These are phyloP conservation scores for Rhabditophanes sp. DNA, from an alignment of 2,888 invertebrate species.

Conservation along the genomic window DNA sequence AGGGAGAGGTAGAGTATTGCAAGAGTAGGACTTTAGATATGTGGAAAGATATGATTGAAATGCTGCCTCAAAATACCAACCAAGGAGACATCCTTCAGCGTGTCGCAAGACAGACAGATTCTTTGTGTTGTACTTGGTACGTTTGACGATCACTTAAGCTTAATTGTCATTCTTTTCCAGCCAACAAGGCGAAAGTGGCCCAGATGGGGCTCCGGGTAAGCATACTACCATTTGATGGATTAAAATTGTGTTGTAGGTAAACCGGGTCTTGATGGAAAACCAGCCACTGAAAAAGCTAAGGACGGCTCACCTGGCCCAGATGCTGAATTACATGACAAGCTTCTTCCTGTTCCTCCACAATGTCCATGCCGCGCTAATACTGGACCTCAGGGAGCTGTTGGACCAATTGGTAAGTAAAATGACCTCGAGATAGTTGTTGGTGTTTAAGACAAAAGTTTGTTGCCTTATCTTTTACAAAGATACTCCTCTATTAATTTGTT, in stretches of 20 bases:
- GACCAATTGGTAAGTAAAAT: slow-evolving; percentile 17
- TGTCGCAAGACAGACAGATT: slow-evolving; percentile 31
- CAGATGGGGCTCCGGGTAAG: slow-evolving; percentile 23
- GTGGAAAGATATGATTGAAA: slow-evolving; percentile 43
- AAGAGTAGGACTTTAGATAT: slow-evolving; percentile 38
- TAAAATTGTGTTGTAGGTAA: slow-evolving; percentile 5
- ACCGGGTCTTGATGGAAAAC: slow-evolving; percentile 13
- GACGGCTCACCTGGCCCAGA: slow-evolving; percentile 36
- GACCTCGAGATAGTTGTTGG: too few relatives aligned
- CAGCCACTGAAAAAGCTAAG: slow-evolving; percentile 25
- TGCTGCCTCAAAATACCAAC: slow-evolving; percentile 26
- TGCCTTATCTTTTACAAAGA: too few relatives aligned
- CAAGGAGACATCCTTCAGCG: slow-evolving; percentile 21
- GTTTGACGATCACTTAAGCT: slow-evolving; percentile 3
- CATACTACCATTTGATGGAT: slow-evolving; percentile 17
- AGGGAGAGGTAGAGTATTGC: slow-evolving; percentile 43
- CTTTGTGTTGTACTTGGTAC: slow-evolving; percentile 39
- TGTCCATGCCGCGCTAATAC: slow-evolving; percentile 55
- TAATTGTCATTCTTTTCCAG: not conserved
- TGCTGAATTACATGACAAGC: slow-evolving; percentile 37
- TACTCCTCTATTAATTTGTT: not conserved
- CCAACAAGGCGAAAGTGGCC: slow-evolving; percentile 14
- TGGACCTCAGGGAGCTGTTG: slow-evolving; percentile 49
- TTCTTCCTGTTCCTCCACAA: slow-evolving; percentile 42
- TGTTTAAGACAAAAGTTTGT: too few relatives aligned